Evolutionary conservation across 2,888 invertebrate species (phyloP).

Genomic region (Morpho helenor): DNA sequence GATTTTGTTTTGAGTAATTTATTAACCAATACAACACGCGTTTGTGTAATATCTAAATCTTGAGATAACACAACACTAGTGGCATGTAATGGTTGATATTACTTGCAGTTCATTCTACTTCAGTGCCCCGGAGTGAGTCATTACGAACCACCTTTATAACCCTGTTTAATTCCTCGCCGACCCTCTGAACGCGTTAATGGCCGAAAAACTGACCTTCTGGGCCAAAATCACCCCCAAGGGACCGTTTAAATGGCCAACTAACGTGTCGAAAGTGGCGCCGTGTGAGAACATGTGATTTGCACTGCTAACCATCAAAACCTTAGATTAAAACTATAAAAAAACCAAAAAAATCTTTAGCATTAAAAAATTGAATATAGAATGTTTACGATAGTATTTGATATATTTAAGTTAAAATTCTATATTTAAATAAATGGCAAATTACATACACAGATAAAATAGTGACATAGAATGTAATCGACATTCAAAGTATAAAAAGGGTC

Average conservation of each 20-base stretch:
- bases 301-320: slow-evolving; percentile 26
- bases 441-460: no score
- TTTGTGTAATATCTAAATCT: slow-evolving; percentile 8
- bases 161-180: slow-evolving; percentile 56
- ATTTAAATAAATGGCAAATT: no score
- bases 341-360: no score
- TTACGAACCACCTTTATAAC: slow-evolving; percentile 67
- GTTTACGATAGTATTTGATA: no score
- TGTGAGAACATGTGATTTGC: slow-evolving; percentile 44
- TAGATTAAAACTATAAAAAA: not conserved
- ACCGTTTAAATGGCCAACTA: slow-evolving; percentile 58
- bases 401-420: no score
- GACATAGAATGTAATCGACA: no score
- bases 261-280: slow-evolving; percentile 37
- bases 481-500: no score
- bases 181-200: slow-evolving; percentile 71
- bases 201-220: slow-evolving; percentile 74
- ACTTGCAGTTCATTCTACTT: slow-evolving; percentile 27
- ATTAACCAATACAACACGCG: not conserved
- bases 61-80: slow-evolving; percentile 18
- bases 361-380: no score
- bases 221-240: slow-evolving; percentile 59
- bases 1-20: not conserved
- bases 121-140: slow-evolving; percentile 65
- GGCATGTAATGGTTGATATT: slow-evolving; percentile 21